Evolutionary conservation across 2,888 invertebrate genomes (phyloP), one percentile per base, ranked within the genome.

Genomic region (Euclidia mi): DNA sequence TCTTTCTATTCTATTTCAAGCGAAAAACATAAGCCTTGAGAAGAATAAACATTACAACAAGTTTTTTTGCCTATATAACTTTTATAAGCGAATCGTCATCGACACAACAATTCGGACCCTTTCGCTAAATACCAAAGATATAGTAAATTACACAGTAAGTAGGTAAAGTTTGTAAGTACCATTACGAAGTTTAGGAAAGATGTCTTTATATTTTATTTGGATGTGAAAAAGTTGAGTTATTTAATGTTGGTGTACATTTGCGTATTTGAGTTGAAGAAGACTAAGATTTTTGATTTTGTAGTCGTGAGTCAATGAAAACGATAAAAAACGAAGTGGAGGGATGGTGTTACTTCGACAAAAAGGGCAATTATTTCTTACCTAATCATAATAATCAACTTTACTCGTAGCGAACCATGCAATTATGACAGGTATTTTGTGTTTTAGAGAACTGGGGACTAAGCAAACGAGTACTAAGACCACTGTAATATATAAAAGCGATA

Each of bases 141-240:
- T 58, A 58, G 60, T 52, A 64, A 66, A 60, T 64, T 64, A 52
- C 45, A 58, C 57, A 37, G 46, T 48, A 51, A 34, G 41, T 47
- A 28, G 20, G 49, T 3, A 45, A 63, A 71, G 43, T 65, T 56
- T 50, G 11, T 35, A 56, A 55, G 46, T 38, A 60, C 56, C 42
- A 17, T 71, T 58, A 41, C 15, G n/a, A 64, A 61, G 45, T 63
- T 58, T 29, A 14, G 35, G n/a, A 47, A 60, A 65, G 57, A 67
- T 67, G 44, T 37, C 40, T 40, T 49, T 57, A 17, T 51, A 42
- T 51, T 66, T 67, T 42, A 49, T 62, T 62, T 63, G 42, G 50
- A 49, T 55, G 57, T n/a, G 31, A 15, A n/a, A 60, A 68, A 64
- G 51, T 60, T 59, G 6, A 42, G 56, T 62, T 45, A 58, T 47